A percentile compares a stretch with the other conserved stretches of the same genome.
These are phyloP conservation scores for Hypomesus transpacificus DNA, from an alignment of 2,113 vertebrate species.

Conservation along the genomic window DNA sequence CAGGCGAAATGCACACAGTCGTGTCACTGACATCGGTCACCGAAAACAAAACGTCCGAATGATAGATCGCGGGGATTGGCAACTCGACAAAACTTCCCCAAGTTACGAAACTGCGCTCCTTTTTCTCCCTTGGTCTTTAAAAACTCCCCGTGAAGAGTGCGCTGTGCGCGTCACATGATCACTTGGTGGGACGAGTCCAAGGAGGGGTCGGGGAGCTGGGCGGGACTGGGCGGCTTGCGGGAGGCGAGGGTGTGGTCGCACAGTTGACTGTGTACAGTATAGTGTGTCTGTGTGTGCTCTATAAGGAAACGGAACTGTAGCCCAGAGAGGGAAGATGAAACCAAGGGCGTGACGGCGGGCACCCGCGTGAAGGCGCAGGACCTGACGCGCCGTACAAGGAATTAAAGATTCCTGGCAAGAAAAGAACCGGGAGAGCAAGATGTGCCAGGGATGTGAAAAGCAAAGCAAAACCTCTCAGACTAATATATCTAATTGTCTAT, in stretches of 20 bases:
- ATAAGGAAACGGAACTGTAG: not conserved
- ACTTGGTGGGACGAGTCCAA: conserved; percentile 27
- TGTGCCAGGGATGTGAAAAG: no score
- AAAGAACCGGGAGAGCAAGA: no score
- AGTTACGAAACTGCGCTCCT: conserved; percentile 53
- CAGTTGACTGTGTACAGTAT: not conserved
- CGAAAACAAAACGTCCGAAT: conserved; percentile 25
- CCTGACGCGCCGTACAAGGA: not conserved
- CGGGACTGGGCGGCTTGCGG: conserved; percentile 51
- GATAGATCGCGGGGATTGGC: conserved; percentile 35
- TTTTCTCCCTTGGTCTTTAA: conserved; percentile 30
- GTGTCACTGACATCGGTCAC: conserved; percentile 42
- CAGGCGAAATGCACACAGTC: conserved; percentile 29
- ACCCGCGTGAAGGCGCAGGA: not conserved
- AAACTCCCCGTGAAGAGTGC: conserved; percentile 13
- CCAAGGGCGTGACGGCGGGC: not conserved
- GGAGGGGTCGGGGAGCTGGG: conserved; percentile 54
- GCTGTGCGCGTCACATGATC: conserved; percentile 63
- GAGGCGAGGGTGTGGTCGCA: conserved; percentile 41
- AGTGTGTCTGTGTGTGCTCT: conserved; percentile 13
- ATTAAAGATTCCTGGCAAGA: no score
- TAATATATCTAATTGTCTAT: no score
- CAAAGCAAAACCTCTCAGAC: no score
- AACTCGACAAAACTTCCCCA: conserved; percentile 46
- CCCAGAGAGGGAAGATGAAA: not conserved